phyloP scores from a whole-genome alignment of 1,140 invertebrate species.

The Nasonia giraulti region DNA sequence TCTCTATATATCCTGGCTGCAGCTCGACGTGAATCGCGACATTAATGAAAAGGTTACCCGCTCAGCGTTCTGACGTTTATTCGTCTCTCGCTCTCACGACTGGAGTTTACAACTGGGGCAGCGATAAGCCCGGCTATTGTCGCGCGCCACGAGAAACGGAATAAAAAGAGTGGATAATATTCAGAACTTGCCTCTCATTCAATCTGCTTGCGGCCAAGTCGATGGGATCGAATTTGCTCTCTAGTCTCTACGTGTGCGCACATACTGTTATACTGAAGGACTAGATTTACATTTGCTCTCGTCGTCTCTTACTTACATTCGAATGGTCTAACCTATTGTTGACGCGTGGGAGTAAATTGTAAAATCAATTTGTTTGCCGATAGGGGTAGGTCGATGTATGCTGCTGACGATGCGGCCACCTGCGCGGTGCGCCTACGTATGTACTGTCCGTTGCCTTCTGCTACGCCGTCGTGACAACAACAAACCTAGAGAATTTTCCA shows the following conservation, averaged over 20 bases:
- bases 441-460: not conserved
- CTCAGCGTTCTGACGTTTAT: not conserved
- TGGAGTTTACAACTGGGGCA: constrained; percentile 20
- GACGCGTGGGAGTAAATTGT: not conserved
- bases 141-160: not conserved
- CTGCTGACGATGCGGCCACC: not conserved
- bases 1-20: not conserved
- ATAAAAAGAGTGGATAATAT: constrained; percentile 23
- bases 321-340: not conserved
- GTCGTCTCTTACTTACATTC: not conserved
- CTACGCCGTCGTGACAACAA: constrained; percentile 25
- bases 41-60: constrained; percentile 36
- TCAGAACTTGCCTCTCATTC: not conserved
- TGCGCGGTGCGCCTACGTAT: not conserved
- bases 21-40: constrained; percentile 13
- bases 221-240: not conserved
- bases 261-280: not conserved
- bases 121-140: constrained; percentile 34
- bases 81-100: not conserved
- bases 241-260: not conserved
- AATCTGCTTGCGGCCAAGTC: not conserved
- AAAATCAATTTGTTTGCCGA: constrained; percentile 1
- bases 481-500: constrained; percentile 24
- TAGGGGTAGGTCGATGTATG: not conserved
- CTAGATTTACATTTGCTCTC: not conserved